phyloP scores from a whole-genome alignment of 2,888 invertebrate genomes.

The Zele albiditarsus region DNA sequence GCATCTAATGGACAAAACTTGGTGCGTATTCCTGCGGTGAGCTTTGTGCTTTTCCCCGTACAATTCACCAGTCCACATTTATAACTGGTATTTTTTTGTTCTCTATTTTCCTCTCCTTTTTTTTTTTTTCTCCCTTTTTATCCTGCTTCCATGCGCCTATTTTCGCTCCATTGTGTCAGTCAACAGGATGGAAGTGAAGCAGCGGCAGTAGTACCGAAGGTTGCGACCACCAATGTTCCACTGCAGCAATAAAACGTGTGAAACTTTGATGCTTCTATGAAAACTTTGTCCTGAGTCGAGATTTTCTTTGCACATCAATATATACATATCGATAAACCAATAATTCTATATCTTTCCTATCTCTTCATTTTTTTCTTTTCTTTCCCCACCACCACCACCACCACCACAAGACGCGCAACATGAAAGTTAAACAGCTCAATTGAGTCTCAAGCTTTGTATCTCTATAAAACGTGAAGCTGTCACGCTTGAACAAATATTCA shows the following conservation, averaged over 20 bases:
- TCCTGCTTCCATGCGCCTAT: background rate
- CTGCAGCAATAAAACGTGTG: constrained; percentile 31
- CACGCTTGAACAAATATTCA: background rate
- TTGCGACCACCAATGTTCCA: constrained; percentile 39
- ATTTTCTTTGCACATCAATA: constrained; percentile 13
- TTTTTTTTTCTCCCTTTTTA: background rate
- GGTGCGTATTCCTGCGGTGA: background rate
- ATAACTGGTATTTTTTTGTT: constrained; percentile 6
- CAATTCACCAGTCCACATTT: background rate
- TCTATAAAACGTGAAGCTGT: too few relatives aligned
- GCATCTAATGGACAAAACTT: background rate
- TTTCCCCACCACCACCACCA: too few relatives aligned
- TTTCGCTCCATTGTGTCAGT: constrained; percentile 21
- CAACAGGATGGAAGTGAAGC: background rate
- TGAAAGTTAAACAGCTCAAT: constrained; percentile 7
- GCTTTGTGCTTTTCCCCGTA: background rate
- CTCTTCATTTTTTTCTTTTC: background rate
- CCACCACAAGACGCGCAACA: constrained; percentile 2
- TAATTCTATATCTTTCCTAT: background rate
- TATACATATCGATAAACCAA: constrained; percentile 17
- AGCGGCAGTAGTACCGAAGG: constrained; percentile 1
- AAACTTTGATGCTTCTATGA: constrained; percentile 39
- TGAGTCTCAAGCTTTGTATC: background rate
- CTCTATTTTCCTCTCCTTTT: background rate
- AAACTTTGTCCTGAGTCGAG: constrained; percentile 38